Evolutionary conservation across 2,888 invertebrate genomes (phyloP).

Genomic region (Eucera pruinosa): DNA sequence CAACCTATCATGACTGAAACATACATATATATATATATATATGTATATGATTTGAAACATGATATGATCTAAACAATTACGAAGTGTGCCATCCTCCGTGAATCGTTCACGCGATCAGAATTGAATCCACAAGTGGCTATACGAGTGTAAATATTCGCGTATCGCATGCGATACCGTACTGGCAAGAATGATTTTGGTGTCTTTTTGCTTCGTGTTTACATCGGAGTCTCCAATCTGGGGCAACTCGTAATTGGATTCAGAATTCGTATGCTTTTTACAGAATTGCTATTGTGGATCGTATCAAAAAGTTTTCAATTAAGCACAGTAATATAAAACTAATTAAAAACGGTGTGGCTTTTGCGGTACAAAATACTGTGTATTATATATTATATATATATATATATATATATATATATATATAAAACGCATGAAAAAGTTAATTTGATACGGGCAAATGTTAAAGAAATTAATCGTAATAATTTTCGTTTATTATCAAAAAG

Average conservation of each 20-base stretch:
- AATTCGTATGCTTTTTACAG: not conserved
- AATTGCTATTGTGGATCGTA: not conserved
- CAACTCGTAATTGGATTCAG: not conserved
- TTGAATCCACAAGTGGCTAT: constrained; percentile 64
- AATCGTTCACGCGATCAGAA: constrained; percentile 41
- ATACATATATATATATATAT: no score
- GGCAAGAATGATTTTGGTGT: constrained; percentile 10
- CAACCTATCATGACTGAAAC: not conserved
- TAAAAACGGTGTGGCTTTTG: no score
- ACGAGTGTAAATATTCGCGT: constrained; percentile 48
- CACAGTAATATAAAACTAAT: no score
- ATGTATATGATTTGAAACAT: no score
- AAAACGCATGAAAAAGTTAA: no score
- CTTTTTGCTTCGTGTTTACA: not conserved
- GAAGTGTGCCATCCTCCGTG: constrained; percentile 8
- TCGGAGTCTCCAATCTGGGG: not conserved
- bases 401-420: no score
- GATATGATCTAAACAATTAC: constrained; percentile 30
- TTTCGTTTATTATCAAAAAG: no score
- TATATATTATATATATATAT: no score
- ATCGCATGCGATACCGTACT: constrained; percentile 37
- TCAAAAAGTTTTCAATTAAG: no score
- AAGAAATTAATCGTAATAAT: no score
- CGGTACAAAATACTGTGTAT: no score
- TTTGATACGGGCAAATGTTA: no score